These are phyloP conservation scores for Cosmopolites sordidus DNA, from an alignment of 2,888 invertebrate genomes.

Conservation along the genomic window DNA sequence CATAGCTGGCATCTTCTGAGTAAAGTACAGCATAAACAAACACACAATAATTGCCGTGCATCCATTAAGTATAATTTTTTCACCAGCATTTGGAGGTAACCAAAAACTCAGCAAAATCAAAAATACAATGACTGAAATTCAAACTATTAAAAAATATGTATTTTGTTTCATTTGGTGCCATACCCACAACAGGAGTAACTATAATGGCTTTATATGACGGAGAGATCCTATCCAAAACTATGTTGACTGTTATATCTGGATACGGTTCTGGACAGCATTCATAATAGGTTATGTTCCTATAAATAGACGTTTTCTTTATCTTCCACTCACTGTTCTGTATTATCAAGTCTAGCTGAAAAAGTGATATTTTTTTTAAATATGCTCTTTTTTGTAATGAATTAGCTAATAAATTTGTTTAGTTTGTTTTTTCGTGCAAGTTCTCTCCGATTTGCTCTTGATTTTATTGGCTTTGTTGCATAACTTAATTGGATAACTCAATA, in stretches of 20 bases:
- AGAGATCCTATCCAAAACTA: conserved; percentile 54
- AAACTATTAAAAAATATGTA: too few species aligned
- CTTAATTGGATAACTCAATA: too few species aligned
- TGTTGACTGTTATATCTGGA: conserved; percentile 51
- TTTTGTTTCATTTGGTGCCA: conserved; percentile 6
- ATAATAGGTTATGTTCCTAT: conserved; percentile 48
- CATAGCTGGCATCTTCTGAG: conserved; percentile 55
- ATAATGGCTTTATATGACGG: conserved; percentile 59
- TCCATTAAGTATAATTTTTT: conserved; percentile 60
- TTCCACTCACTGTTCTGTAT: conserved; percentile 51
- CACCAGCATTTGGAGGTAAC: conserved; percentile 63
- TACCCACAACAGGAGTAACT: conserved; percentile 59
- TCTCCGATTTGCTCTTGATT: too few species aligned
- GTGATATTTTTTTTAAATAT: too few species aligned
- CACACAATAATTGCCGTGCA: conserved; percentile 57
- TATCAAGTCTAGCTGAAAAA: conserved; percentile 37
- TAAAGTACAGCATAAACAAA: conserved; percentile 61
- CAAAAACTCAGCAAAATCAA: conserved; percentile 60
- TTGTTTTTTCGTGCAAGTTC: too few species aligned
- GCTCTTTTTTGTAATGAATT: too few species aligned
- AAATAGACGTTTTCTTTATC: conserved; percentile 46
- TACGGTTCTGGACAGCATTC: conserved; percentile 57
- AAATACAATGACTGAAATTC: conserved; percentile 53
- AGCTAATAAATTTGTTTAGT: too few species aligned
- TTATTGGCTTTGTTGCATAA: too few species aligned